phyloP scores from a whole-genome alignment of 2,113 vertebrate genomes.

The Phocoena sinus region DNA sequence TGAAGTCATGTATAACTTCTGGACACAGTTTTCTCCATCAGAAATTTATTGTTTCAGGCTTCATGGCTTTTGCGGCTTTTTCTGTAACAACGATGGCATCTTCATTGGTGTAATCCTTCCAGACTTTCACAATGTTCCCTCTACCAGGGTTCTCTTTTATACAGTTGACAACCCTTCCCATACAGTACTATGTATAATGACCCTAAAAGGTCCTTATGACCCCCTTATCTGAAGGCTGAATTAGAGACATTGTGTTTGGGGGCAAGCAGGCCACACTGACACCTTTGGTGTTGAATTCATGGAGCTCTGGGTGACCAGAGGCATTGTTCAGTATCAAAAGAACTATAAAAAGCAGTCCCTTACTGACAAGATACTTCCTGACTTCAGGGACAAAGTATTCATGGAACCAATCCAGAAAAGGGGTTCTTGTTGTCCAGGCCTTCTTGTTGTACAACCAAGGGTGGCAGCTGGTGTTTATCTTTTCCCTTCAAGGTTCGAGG shows the following conservation, averaged over 20 bases:
- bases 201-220: not conserved
- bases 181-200: not conserved
- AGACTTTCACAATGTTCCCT: not conserved
- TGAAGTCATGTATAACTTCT: not conserved
- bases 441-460: not conserved
- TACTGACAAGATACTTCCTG: not conserved
- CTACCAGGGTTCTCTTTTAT: not conserved
- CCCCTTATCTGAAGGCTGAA: not conserved
- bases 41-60: not conserved
- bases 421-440: not conserved
- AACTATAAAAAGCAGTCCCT: not conserved
- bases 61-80: not conserved
- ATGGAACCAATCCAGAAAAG: not conserved
- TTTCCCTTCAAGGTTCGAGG: not conserved
- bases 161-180: not conserved
- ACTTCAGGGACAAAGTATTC: not conserved
- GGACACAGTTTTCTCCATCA: not conserved
- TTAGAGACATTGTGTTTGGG: not conserved
- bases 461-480: not conserved
- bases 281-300: not conserved
- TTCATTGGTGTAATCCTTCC: not conserved
- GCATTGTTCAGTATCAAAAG: not conserved
- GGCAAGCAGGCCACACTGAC: not conserved
- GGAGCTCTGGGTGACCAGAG: not conserved
- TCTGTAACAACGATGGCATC: not conserved